Evolutionary conservation across 1,140 invertebrate species (phyloP), one percentile per base, ranked within the genome.

Genomic region (Zaprionus kolodkinae): DNA sequence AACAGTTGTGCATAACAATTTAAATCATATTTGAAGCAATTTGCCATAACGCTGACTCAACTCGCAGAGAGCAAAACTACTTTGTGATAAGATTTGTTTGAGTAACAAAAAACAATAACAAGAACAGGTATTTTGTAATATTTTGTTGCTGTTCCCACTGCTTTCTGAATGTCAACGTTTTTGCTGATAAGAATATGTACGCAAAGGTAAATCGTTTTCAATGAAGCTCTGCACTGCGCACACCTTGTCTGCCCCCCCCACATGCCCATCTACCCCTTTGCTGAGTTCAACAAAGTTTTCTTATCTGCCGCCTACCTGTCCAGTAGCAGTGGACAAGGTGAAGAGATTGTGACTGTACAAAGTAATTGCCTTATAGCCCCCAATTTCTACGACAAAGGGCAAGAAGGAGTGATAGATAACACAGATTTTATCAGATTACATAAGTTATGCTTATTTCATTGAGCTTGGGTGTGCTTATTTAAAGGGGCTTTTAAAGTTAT

Each of bases 131-230:
- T 80, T 84, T 84, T 78, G 77, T 80, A 84, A 83, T 54, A 68
- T 61, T 61, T 78, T 69, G 70, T 68, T 55, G 62, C 40, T 64
- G 15, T 61, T 65, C 55, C 76, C 72, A 50, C 11, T 72, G 78
- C 15, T 56, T 57, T 69, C 48, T 87, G 84, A 87, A 87, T 88
- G 83, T 87, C 83, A 87, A 83, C 83, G 54, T 54, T 56, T 67
- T 43, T 68, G 68, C 69, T 86, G 79, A 88, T 79, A 87, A 87
- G 68, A 55, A 50, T 50, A 50, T 50, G n/a, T 54, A 72, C 33
- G 40, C 45, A 76, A 64, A 66, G 61, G 72, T 76, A 84, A 76
- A 69, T 68, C 33, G 54, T 68, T 76, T 72, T 84, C 72, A 61
- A 35, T 54, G 78, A 56, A 80, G 76, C 76, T 54, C 77, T 30